phyloP scores from a whole-genome alignment of 1,140 invertebrate species.

The Oscheius sp. region DNA sequence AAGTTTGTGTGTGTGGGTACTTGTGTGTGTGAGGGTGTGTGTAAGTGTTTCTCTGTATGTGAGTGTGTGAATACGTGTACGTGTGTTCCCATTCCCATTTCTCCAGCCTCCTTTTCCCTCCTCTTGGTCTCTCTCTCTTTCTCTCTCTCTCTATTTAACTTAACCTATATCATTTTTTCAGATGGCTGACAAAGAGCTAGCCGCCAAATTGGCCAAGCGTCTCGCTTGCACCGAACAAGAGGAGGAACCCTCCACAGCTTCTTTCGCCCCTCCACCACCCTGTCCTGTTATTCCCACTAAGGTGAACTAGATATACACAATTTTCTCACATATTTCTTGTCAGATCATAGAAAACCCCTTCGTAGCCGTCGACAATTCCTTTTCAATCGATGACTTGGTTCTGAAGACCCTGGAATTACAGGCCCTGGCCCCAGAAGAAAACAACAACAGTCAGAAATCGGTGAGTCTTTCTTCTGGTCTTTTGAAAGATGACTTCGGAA shows the following conservation, averaged over 20 bases:
- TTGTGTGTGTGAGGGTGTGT: no score
- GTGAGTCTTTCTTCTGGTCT: neutral
- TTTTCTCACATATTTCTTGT: neutral
- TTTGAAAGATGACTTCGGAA: no score
- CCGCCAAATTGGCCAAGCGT: constrained; percentile 5
- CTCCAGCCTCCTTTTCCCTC: neutral
- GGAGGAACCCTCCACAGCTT: neutral
- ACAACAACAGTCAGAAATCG: constrained; percentile 13
- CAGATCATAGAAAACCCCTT: constrained; percentile 2
- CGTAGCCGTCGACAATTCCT: constrained; percentile 1
- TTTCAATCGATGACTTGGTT: constrained; percentile 6
- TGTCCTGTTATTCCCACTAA: constrained; percentile 2
- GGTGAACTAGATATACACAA: neutral
- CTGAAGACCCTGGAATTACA: constrained; percentile 2
- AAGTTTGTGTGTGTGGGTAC: no score
- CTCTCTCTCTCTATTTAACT: neutral
- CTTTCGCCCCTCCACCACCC: neutral
- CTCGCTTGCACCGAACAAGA: constrained; percentile 3
- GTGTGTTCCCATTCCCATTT: neutral
- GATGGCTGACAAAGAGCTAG: constrained; percentile 11
- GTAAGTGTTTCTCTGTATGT: no score
- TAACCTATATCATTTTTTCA: neutral
- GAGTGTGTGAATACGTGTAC: no score
- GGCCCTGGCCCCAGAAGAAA: neutral
- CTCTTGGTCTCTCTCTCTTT: neutral